Base-by-base conservation (phyloP, 2,888 invertebrate species). In the Priocnemis perturbator region DNA sequence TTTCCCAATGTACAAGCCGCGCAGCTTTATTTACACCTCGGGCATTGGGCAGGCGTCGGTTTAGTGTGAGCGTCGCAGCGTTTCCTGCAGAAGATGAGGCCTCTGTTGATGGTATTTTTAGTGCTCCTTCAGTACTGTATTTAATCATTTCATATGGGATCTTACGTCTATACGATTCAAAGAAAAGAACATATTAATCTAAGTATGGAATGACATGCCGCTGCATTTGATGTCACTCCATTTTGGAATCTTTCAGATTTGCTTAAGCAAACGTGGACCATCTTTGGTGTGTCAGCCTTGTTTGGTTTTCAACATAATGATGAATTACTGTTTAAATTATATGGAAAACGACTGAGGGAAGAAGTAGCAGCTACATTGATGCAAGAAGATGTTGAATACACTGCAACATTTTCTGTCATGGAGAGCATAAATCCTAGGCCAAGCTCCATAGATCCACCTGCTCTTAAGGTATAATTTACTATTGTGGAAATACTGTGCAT, bases 251-350 rank as follows among this genome's bases (percentile, higher is more conserved):
- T 71, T 67, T 7, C 15, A 89, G 89, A 76, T 53, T 73, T 89
- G 15, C 65, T 86, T 30, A 72, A 78, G 45, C 81, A 85, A 73
- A 87, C 86, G 14, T 90, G 89, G 89, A 84, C 77, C 44, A 70
- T 88, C 26, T 88, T 77, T 71, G 86, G 82, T 21, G 86, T 87
- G 5, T 88, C 90, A 14, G 76, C 83, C 3, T 74, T 90, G 58
- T 87, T 86, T 64, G 83, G 83, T 64, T 85, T 89, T 64, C 53
- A 82, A 37, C 67, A 68, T 9, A 59, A 79, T n/a, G 80, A 82
- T 61, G 79, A 86, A 67, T 57, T 85, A 3, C 74, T 78, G 58
- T 74, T 89, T 15, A 89, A 89, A 73, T 69, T 82, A 19, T 89
- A 89, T 67, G 84, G 82, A 2, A 87, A 88, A 72, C 79, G 76